phyloP scores from a whole-genome alignment of 2,113 vertebrate genomes.

The Protomyctophum bolini region DNA sequence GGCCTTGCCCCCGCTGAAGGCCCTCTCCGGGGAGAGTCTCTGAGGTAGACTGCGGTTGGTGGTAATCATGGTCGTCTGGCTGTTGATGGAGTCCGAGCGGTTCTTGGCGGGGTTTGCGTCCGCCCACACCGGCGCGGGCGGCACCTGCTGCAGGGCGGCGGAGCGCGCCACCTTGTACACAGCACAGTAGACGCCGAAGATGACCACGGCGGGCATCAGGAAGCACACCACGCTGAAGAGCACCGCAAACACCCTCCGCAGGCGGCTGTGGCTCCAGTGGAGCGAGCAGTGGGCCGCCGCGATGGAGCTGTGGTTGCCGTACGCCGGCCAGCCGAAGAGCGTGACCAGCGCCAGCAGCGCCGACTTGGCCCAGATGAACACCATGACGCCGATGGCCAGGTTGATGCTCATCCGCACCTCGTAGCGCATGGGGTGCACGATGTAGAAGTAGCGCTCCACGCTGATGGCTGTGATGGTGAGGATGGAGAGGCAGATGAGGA shows the following conservation, averaged over 20 bases:
- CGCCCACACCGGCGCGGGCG: constrained; percentile 71
- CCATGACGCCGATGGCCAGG: constrained; percentile 82
- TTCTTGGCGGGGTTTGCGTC: constrained; percentile 64
- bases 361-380: constrained; percentile 86
- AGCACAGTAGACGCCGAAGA: constrained; percentile 86
- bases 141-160: constrained; percentile 82
- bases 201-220: constrained; percentile 84
- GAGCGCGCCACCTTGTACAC: constrained; percentile 91
- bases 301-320: constrained; percentile 80
- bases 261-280: constrained; percentile 83
- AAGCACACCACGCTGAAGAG: constrained; percentile 88
- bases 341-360: constrained; percentile 80
- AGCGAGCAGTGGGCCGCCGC: constrained; percentile 84
- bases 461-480: constrained; percentile 91
- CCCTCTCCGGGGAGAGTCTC: constrained; percentile 77
- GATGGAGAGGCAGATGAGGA: constrained; percentile 89
- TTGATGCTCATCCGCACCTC: constrained; percentile 87
- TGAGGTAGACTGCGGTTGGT: constrained; percentile 74
- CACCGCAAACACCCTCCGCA: constrained; percentile 82
- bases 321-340: constrained; percentile 82
- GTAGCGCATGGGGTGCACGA: constrained; percentile 91
- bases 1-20: constrained; percentile 87
- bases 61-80: constrained; percentile 86
- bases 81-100: constrained; percentile 85
- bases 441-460: constrained; percentile 92